These are phyloP conservation scores for Plecotus auritus DNA, from an alignment of 2,113 vertebrate genomes.

Conservation along the genomic window DNA sequence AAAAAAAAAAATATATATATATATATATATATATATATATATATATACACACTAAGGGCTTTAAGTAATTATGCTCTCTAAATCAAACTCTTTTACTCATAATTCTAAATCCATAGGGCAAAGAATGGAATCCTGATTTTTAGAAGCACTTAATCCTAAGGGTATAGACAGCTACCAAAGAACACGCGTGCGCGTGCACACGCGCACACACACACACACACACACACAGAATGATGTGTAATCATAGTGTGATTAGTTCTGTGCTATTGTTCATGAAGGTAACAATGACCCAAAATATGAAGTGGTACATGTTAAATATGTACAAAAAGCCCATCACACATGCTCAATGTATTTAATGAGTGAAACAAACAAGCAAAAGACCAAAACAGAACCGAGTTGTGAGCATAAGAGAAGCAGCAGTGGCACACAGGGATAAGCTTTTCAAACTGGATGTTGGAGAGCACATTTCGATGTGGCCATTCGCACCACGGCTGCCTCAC, in stretches of 20 bases:
- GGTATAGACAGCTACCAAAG: neutral
- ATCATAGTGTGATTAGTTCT: neutral
- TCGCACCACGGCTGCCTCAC: neutral
- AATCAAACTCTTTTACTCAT: neutral
- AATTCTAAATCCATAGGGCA: neutral
- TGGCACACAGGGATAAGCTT: neutral
- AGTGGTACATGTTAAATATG: neutral
- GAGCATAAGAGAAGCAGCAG: neutral
- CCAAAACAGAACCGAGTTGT: neutral
- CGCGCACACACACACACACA: neutral
- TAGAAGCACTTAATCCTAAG: neutral
- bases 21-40: no score
- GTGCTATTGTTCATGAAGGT: neutral
- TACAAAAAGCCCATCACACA: neutral
- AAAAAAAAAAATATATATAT: neutral
- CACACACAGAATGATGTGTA: neutral
- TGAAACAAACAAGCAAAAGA: neutral
- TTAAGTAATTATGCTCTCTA: neutral
- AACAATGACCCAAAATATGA: neutral
- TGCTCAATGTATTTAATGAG: neutral
- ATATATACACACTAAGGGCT: neutral
- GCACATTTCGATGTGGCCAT: neutral
- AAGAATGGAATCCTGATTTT: neutral
- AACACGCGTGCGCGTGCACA: accelerated
- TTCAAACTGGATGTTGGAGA: neutral